A percentile compares a stretch with the other conserved stretches of the same genome.
phyloP scores from a whole-genome alignment of 2,797 vertebrate genomes.

The Leuciscus waleckii region DNA sequence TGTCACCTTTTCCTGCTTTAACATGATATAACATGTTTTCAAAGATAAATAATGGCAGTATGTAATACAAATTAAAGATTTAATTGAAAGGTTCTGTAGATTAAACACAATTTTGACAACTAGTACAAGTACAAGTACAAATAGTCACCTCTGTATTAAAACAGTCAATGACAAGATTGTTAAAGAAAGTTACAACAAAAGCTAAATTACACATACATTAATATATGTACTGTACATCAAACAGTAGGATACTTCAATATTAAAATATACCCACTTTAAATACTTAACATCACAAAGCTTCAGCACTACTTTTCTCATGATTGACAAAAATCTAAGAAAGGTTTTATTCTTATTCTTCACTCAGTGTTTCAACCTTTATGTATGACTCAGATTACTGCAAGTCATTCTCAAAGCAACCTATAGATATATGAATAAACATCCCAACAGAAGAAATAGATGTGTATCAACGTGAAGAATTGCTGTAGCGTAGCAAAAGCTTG shows the following conservation, averaged over 20 bases:
- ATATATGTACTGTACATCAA: not conserved
- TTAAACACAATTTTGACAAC: not conserved
- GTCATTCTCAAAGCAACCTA: constrained; percentile 25
- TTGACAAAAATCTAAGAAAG: not conserved
- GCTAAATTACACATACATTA: not conserved
- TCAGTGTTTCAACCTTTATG: not conserved
- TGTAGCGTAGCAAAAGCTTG: not conserved
- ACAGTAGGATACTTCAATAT: too few species aligned
- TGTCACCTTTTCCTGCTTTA: not conserved
- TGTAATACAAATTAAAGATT: not conserved
- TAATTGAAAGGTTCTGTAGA: not conserved
- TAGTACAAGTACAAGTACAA: not conserved
- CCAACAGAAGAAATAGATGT: constrained; percentile 7
- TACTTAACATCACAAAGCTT: not conserved
- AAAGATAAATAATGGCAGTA: not conserved
- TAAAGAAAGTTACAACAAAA: not conserved
- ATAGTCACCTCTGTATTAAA: not conserved
- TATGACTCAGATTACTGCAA: not conserved
- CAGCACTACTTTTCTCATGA: not conserved
- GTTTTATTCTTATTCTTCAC: not conserved
- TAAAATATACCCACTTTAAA: not conserved
- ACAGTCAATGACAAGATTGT: not conserved
- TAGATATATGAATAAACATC: constrained; percentile 35
- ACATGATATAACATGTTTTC: not conserved
- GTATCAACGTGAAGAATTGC: constrained; percentile 51